phyloP scores from a whole-genome alignment of 2,113 vertebrate species.

The Rhinopithecus roxellana region DNA sequence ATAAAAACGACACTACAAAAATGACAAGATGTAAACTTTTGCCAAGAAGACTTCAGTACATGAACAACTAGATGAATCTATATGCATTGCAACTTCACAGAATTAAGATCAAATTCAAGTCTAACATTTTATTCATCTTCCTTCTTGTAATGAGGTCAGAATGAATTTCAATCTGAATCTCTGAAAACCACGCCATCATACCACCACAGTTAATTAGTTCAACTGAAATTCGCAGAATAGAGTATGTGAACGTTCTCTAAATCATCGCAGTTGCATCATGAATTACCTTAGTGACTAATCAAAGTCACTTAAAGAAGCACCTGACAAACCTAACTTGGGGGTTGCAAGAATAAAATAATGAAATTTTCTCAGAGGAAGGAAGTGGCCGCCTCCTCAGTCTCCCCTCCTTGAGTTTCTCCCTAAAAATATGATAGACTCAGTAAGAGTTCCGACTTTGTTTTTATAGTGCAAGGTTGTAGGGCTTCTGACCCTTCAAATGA shows the following conservation, averaged over 20 bases:
- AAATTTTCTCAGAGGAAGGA: not conserved
- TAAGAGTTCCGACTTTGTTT: not conserved
- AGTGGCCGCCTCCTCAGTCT: not conserved
- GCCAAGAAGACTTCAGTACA: not conserved
- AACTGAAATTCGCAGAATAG: not conserved
- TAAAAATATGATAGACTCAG: not conserved
- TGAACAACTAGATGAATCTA: not conserved
- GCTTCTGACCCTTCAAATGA: not conserved
- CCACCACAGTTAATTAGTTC: not conserved
- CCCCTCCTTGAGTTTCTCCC: not conserved
- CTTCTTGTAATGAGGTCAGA: not conserved
- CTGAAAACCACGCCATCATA: not conserved
- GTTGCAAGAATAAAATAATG: not conserved
- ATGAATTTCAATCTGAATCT: not conserved
- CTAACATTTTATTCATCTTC: not conserved
- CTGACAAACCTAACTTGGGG: not conserved
- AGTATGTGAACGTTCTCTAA: not conserved
- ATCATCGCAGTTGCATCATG: no score
- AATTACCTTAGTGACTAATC: not conserved
- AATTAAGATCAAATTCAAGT: not conserved
- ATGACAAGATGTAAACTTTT: not conserved
- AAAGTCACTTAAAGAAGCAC: not conserved
- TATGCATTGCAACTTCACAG: not conserved
- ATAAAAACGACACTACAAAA: not conserved
- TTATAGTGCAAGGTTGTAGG: not conserved